Percentiles rank a stretch among this genome's conserved stretches.
These are phyloP conservation scores for Ectobius pallidus DNA, from an alignment of 2,888 invertebrate species.

Conservation along the genomic window DNA sequence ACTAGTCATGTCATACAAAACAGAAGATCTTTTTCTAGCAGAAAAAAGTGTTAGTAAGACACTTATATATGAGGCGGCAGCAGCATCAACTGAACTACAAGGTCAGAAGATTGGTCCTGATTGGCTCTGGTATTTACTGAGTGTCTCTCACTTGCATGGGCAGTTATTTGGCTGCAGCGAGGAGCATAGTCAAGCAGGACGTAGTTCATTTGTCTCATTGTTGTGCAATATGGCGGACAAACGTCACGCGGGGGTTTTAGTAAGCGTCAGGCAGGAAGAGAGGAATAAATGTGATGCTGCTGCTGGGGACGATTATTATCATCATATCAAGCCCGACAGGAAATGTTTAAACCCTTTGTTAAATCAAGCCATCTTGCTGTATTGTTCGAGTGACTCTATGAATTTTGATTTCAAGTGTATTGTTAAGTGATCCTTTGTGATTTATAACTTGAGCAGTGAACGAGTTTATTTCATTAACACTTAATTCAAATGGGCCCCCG, in stretches of 20 bases:
- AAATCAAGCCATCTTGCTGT: neutral
- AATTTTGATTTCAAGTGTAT: neutral
- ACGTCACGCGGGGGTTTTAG: neutral
- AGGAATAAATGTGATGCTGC: slow-evolving; percentile 6
- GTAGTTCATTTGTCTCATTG: slow-evolving; percentile 29
- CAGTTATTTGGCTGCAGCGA: slow-evolving; percentile 4
- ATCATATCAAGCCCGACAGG: slow-evolving; percentile 27
- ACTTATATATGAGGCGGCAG: neutral
- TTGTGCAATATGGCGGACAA: slow-evolving; percentile 20
- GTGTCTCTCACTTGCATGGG: neutral
- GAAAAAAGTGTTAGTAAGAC: neutral
- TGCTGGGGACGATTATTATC: slow-evolving; percentile 14
- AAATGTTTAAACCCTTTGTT: slow-evolving; percentile 11
- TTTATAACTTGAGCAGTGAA: no score
- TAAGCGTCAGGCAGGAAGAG: slow-evolving; percentile 14
- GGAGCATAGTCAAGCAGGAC: slow-evolving; percentile 20
- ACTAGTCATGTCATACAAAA: no score
- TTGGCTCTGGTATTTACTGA: slow-evolving; percentile 40
- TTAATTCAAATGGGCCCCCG: no score
- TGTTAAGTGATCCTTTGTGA: neutral
- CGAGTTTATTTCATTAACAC: no score
- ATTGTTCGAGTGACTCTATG: neutral
- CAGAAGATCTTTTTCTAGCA: neutral
- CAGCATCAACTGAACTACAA: slow-evolving; percentile 30
- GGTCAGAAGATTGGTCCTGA: slow-evolving; percentile 41